A percentile compares a stretch with the other conserved stretches of the same genome.
Evolutionary conservation across 2,113 vertebrate species (phyloP).

Genomic region (Cynocephalus volans): DNA sequence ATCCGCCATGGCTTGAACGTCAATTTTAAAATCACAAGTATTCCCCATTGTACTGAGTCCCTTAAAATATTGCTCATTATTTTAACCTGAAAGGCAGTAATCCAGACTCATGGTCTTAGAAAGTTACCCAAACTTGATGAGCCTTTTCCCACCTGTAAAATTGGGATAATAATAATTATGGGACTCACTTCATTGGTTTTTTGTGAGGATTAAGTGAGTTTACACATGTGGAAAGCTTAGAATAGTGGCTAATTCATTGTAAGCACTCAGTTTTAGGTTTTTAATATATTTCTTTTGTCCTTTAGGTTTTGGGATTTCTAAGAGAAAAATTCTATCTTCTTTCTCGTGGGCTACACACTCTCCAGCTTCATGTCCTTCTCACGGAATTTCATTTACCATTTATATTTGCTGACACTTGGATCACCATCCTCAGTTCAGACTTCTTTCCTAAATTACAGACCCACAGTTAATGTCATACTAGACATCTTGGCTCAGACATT

Average conservation of each 20-base stretch:
- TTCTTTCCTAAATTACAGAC: not conserved
- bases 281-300: not conserved
- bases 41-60: not conserved
- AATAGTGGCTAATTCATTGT: not conserved
- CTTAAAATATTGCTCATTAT: not conserved
- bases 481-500: not conserved
- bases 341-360: not conserved
- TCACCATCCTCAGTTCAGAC: not conserved
- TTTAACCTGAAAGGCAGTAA: not conserved
- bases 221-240: not conserved
- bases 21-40: constrained; percentile 17
- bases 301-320: not conserved
- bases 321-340: not conserved
- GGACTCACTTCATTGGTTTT: not conserved
- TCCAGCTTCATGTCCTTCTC: not conserved
- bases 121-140: not conserved
- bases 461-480: not conserved
- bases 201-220: constrained; percentile 4
- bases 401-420: not conserved
- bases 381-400: not conserved
- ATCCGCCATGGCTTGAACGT: not conserved
- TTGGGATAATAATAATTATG: not conserved
- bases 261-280: not conserved
- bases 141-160: not conserved
- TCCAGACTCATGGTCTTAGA: not conserved